Evolutionary conservation across 2,888 invertebrate species (phyloP).

Genomic region (Platerodrilus igneus): DNA sequence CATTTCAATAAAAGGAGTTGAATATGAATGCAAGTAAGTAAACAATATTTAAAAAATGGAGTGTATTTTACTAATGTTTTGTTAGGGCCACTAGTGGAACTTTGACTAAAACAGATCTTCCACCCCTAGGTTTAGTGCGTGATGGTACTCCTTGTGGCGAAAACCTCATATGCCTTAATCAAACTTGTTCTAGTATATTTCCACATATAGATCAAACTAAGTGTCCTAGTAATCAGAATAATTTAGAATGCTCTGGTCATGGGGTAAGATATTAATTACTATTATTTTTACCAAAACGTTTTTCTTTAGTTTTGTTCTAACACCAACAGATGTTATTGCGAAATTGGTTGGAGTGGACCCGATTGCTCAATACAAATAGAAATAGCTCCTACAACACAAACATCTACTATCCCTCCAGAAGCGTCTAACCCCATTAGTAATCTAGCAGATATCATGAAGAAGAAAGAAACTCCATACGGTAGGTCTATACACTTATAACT

Average conservation of each 20-base stretch:
- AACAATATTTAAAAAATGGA: neutral
- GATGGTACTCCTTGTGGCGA: conserved; percentile 94
- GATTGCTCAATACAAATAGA: conserved; percentile 80
- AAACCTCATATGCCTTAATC: conserved; percentile 90
- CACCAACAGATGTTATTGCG: conserved; percentile 86
- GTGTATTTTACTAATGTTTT: conserved; percentile 7
- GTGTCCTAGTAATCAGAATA: conserved; percentile 86
- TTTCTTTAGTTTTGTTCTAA: conserved; percentile 81
- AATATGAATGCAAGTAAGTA: conserved; percentile 96
- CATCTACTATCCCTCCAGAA: conserved; percentile 56
- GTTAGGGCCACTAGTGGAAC: conserved; percentile 48
- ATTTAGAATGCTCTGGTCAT: conserved; percentile 87
- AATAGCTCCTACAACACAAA: conserved; percentile 54
- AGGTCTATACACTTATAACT: no score
- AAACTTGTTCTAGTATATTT: conserved; percentile 83
- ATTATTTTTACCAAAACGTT: conserved; percentile 10
- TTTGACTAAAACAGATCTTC: conserved; percentile 57
- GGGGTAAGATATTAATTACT: conserved; percentile 66
- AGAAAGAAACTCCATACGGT: conserved; percentile 92
- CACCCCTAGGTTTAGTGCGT: conserved; percentile 78
- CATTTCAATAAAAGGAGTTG: conserved; percentile 80
- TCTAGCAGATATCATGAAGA: conserved; percentile 65
- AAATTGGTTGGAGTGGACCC: conserved; percentile 79
- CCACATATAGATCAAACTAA: conserved; percentile 79
- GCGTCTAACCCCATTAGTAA: conserved; percentile 53